Evolutionary conservation across 2,797 vertebrate species (phyloP).

Genomic region (Anguilla anguilla): DNA sequence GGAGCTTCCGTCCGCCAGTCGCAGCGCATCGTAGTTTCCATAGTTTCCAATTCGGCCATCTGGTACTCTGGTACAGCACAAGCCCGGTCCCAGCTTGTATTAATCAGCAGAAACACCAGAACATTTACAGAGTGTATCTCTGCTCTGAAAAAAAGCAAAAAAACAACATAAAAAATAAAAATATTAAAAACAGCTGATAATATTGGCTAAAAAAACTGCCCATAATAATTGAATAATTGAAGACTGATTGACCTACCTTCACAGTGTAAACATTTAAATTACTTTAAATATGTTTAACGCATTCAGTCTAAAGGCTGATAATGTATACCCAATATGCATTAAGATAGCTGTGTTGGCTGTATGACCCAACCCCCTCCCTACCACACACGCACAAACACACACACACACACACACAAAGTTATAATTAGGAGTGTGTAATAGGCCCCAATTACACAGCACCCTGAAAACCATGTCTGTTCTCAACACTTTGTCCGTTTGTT

Average conservation of each 20-base stretch:
- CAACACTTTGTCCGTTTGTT: slow-evolving; percentile 64
- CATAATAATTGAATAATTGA: not conserved
- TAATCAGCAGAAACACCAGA: not conserved
- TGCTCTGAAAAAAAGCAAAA: not conserved
- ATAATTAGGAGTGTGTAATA: not conserved
- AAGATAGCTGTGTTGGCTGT: not conserved
- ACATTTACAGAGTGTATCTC: slow-evolving; percentile 7
- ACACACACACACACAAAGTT: no score
- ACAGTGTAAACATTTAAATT: not conserved
- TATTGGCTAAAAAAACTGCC: not conserved
- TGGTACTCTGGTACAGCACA: slow-evolving; percentile 52
- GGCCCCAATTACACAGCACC: slow-evolving; percentile 48
- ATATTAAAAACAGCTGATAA: no score
- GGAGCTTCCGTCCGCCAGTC: not conserved
- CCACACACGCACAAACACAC: not conserved
- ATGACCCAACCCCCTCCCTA: no score
- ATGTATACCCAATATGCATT: not conserved
- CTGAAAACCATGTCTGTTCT: slow-evolving; percentile 56
- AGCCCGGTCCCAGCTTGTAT: slow-evolving; percentile 29
- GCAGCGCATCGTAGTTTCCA: not conserved
- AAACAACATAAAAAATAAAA: no score
- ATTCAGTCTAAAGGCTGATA: not conserved
- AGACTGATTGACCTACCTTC: not conserved
- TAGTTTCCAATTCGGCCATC: slow-evolving; percentile 42
- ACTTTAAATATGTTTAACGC: not conserved